Evolutionary conservation across 2,797 vertebrate genomes (phyloP).

Genomic region (Strix occidentalis): DNA sequence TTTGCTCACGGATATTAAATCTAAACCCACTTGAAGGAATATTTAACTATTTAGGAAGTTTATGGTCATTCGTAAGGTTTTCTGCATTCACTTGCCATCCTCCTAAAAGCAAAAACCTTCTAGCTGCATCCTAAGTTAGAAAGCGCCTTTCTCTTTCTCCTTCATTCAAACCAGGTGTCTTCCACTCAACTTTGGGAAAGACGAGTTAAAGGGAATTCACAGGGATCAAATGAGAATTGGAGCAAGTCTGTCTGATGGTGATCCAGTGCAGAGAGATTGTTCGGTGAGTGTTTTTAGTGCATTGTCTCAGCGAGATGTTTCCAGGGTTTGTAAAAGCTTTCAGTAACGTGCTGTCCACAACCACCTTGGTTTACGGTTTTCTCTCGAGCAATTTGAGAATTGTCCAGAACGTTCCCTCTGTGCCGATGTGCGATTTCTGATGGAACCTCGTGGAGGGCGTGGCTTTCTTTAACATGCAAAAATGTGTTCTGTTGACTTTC

Average conservation of each 20-base stretch:
- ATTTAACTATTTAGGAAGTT: background rate
- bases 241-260: constrained; percentile 89
- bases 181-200: constrained; percentile 88
- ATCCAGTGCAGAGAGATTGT: constrained; percentile 91
- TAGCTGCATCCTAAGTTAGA: background rate
- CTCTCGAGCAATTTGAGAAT: background rate
- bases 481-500: background rate
- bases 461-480: background rate
- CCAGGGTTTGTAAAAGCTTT: background rate
- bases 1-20: background rate
- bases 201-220: constrained; percentile 88
- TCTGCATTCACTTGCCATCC: background rate
- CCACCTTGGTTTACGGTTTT: background rate
- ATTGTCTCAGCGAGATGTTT: background rate
- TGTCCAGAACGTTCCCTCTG: background rate
- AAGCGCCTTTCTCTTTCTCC: background rate
- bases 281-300: constrained; percentile 76
- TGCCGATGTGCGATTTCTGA: background rate
- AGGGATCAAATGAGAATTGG: constrained; percentile 92
- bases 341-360: rapidly evolving
- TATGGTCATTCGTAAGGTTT: background rate
- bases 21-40: background rate
- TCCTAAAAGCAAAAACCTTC: background rate
- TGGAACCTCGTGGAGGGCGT: background rate
- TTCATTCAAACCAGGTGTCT: constrained; percentile 78